phyloP scores from a whole-genome alignment of 2,888 invertebrate genomes.

The Emesis furor region DNA sequence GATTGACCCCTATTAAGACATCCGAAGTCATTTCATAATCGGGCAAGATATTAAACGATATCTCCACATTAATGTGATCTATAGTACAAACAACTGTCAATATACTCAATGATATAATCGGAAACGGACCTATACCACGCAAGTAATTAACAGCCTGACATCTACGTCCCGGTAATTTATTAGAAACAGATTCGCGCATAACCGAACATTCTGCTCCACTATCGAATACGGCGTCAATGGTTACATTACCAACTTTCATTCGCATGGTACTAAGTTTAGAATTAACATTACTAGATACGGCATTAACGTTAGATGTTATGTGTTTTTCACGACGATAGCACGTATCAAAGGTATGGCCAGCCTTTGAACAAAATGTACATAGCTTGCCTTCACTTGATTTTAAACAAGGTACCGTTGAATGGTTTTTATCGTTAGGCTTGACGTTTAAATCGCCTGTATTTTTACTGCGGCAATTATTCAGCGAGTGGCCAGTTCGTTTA shows the following conservation, averaged over 20 bases:
- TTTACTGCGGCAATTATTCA: too few relatives aligned
- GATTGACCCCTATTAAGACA: conserved; percentile 46
- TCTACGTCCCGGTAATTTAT: conserved; percentile 67
- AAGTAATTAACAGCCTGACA: conserved; percentile 41
- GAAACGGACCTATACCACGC: conserved; percentile 31
- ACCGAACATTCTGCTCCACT: conserved; percentile 75
- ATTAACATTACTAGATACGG: too few relatives aligned
- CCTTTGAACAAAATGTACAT: conserved; percentile 66
- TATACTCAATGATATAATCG: conserved; percentile 30
- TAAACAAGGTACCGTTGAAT: too few relatives aligned
- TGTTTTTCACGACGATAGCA: conserved; percentile 70
- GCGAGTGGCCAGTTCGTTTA: too few relatives aligned
- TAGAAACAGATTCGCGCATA: conserved; percentile 67
- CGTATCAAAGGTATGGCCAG: conserved; percentile 68
- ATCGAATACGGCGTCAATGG: conserved; percentile 24
- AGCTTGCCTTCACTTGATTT: neutral
- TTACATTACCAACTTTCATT: too few relatives aligned
- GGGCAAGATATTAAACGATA: conserved; percentile 38
- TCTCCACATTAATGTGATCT: conserved; percentile 38
- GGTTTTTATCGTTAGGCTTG: too few relatives aligned
- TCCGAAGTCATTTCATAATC: conserved; percentile 38
- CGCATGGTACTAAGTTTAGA: too few relatives aligned
- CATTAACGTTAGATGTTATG: conserved; percentile 60
- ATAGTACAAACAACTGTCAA: conserved; percentile 41
- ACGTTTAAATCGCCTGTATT: too few relatives aligned